Evolutionary conservation across 2,888 invertebrate species (phyloP).

Genomic region (Geophilus truncorum): DNA sequence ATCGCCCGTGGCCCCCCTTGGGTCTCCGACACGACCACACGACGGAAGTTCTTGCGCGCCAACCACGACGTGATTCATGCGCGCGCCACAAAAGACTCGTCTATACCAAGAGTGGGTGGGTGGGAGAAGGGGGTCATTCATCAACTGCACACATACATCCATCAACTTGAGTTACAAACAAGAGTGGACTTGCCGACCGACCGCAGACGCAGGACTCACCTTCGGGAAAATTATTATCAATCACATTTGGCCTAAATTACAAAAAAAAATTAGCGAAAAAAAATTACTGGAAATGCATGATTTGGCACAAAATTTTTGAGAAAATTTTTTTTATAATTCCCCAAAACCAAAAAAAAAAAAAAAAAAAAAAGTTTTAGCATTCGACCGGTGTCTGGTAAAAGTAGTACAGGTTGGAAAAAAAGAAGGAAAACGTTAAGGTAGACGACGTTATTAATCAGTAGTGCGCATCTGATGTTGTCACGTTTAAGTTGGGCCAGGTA

Average conservation of each 20-base stretch:
- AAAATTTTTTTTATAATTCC: neutral
- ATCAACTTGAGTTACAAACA: neutral
- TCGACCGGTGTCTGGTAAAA: no score
- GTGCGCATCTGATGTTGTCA: conserved; percentile 8
- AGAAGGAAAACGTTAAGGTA: neutral
- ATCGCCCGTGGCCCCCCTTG: neutral
- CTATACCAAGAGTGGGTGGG: neutral
- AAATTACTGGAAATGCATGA: no score
- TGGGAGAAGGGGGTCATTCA: neutral
- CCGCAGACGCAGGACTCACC: neutral
- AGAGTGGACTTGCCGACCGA: neutral
- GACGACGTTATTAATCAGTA: neutral
- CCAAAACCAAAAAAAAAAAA: neutral
- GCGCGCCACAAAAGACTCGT: neutral
- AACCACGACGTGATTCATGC: neutral
- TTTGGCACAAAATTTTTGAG: neutral
- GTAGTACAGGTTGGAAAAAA: neutral
- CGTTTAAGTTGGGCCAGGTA: neutral
- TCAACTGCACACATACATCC: conserved; percentile 4
- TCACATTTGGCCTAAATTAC: no score
- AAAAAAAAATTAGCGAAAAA: no score
- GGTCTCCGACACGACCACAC: conserved; percentile 5
- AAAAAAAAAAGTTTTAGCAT: neutral
- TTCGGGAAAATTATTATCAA: neutral
- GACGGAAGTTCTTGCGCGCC: conserved; percentile 5